Base-by-base conservation (phyloP, 2,888 invertebrate species). In the Arrhopalites spinosus region DNA sequence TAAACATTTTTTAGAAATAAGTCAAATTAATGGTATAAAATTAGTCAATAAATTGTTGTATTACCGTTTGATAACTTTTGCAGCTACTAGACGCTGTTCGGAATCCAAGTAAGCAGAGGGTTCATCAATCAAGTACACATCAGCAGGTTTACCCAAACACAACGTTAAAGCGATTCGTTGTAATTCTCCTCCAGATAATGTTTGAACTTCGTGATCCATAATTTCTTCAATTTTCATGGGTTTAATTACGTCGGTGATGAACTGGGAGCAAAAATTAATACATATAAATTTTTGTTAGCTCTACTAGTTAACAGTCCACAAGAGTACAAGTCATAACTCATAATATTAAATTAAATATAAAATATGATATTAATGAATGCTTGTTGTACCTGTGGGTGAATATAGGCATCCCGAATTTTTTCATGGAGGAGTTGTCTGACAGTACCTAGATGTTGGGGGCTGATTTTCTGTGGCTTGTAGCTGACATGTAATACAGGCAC, bases 391-490 rank as follows among this genome's bases (percentile, higher is more conserved):
- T 93, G 95, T 29, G 99, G 98, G 89, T 99, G 98, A 81, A 96
- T 89, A 85, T 98, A 98, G 23, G 98, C 95, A 87, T 98, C 98
- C 78, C 97, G 90, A 84, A 99, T 98, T 86, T 97, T 97, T 76
- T 98, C 97, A 84, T 98, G 96, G 78, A 99, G 88, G 84, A 99
- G 87, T 84, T 93, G 93, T 66, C 96, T 90, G 3, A 99, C 99
- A 78, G 93, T 90, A 61, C 96, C 96, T 80, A 94, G 93, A 75
- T 94, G 95, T 87, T 96, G 98, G 2, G 99, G 99, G 82, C 97
- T 97, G 86, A 99, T 99, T 87, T 98, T 99, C 88, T 99, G 99
- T 63, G 99, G 99, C 87, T 99, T 99, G 89, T 99, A 99, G 86
- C 98, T 98, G 85, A 99, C 97, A 86, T 98, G 95, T 81, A 99